phyloP scores from a whole-genome alignment of 2,797 vertebrate species.

The Fratercula arctica region DNA sequence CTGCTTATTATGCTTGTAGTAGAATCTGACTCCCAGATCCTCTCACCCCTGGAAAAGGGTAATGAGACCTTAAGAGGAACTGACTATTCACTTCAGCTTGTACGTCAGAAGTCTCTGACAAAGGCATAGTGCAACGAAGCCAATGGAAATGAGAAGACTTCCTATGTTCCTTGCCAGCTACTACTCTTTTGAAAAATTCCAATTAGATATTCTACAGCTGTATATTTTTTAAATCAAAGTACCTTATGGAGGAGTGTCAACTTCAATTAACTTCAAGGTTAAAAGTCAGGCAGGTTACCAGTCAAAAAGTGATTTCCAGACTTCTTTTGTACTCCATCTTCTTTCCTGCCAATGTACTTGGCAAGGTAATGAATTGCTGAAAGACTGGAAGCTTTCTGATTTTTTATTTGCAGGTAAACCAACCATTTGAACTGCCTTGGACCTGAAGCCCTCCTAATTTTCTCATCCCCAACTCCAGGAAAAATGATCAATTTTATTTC shows the following conservation, averaged over 20 bases:
- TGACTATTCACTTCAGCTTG: not conserved
- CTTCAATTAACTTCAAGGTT: not conserved
- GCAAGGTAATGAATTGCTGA: not conserved
- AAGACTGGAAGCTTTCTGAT: not conserved
- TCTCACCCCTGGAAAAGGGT: not conserved
- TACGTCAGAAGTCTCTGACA: not conserved
- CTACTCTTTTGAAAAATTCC: not conserved
- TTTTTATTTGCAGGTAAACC: slow-evolving; percentile 9
- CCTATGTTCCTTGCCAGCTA: not conserved
- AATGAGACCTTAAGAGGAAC: not conserved
- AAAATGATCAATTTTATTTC: not conserved
- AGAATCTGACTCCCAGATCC: not conserved
- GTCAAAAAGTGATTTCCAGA: not conserved
- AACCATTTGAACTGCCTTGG: not conserved
- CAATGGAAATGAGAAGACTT: not conserved
- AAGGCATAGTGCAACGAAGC: not conserved
- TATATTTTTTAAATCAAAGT: not conserved
- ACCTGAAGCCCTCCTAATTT: not conserved
- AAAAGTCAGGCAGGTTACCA: slow-evolving; percentile 1
- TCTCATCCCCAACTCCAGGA: not conserved
- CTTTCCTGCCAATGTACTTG: not conserved
- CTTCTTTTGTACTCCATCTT: not conserved
- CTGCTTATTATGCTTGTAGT: not conserved
- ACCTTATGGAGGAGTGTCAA: not conserved
- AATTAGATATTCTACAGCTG: not conserved